These are phyloP conservation scores for Diplogasteroides magnus DNA, from an alignment of 1,140 invertebrate genomes.

Conservation along the genomic window DNA sequence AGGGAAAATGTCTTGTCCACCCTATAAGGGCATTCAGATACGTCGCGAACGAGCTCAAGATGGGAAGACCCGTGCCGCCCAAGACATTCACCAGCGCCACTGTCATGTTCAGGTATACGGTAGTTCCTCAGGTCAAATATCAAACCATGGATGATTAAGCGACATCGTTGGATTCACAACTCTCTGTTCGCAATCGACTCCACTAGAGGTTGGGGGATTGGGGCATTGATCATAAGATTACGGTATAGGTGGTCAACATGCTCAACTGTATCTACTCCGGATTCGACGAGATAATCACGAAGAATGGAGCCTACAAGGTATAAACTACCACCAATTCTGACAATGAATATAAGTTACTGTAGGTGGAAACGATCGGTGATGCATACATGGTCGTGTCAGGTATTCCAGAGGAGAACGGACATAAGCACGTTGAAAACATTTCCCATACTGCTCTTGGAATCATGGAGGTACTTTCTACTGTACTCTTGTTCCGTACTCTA, in stretches of 20 bases:
- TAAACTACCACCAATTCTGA: neutral
- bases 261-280: conserved; percentile 57
- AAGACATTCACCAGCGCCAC: conserved; percentile 65
- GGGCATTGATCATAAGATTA: neutral
- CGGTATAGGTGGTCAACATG: conserved; percentile 53
- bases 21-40: conserved; percentile 36
- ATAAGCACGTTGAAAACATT: conserved; percentile 38
- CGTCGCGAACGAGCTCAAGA: conserved; percentile 52
- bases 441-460: conserved; percentile 46
- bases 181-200: conserved; percentile 58
- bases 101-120: conserved; percentile 71
- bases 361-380: conserved; percentile 46
- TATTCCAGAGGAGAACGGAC: conserved; percentile 52
- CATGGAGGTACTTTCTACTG: conserved; percentile 33
- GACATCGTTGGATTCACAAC: conserved; percentile 83
- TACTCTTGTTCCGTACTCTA: neutral
- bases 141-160: conserved; percentile 58
- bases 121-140: neutral
- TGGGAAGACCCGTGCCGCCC: conserved; percentile 49
- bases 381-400: conserved; percentile 51
- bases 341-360: neutral
- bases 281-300: conserved; percentile 56
- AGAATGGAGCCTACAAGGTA: conserved; percentile 57
- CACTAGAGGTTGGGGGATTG: conserved; percentile 44
- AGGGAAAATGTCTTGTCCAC: neutral